These are phyloP conservation scores for Drosophila cognata DNA, from an alignment of 2,888 invertebrate genomes.

Conservation along the genomic window DNA sequence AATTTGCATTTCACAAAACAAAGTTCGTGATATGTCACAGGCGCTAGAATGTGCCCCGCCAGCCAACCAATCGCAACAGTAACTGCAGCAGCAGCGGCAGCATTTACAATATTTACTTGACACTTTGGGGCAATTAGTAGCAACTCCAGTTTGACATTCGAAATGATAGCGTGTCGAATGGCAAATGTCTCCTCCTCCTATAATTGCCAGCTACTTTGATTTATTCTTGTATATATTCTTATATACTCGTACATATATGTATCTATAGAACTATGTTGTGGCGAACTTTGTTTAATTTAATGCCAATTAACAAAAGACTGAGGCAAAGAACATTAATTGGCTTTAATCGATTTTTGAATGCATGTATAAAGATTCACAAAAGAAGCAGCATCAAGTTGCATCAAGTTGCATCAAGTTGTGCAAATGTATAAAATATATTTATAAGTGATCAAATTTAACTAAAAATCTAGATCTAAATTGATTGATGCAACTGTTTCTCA, in stretches of 20 bases:
- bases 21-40: slow-evolving; percentile 77
- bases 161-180: slow-evolving; percentile 34
- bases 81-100: slow-evolving; percentile 2
- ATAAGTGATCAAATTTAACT: neutral
- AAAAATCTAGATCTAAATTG: neutral
- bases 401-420: no score
- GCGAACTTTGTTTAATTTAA: slow-evolving; percentile 3
- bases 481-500: neutral
- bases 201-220: slow-evolving; percentile 19
- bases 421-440: neutral
- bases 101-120: slow-evolving; percentile 54
- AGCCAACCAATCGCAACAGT: slow-evolving; percentile 7
- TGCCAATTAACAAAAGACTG: slow-evolving; percentile 35
- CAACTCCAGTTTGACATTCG: slow-evolving; percentile 46
- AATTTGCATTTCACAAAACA: slow-evolving; percentile 72
- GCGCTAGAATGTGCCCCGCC: slow-evolving; percentile 72
- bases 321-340: slow-evolving; percentile 42
- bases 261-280: neutral
- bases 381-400: neutral
- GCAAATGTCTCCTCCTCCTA: slow-evolving; percentile 22
- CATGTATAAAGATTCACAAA: neutral
- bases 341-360: neutral
- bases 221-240: slow-evolving; percentile 2
- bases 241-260: neutral
- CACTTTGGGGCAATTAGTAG: slow-evolving; percentile 68